Conservation (phyloP, 2,797 vertebrate genomes). For the Sus cebifrons region DNA sequence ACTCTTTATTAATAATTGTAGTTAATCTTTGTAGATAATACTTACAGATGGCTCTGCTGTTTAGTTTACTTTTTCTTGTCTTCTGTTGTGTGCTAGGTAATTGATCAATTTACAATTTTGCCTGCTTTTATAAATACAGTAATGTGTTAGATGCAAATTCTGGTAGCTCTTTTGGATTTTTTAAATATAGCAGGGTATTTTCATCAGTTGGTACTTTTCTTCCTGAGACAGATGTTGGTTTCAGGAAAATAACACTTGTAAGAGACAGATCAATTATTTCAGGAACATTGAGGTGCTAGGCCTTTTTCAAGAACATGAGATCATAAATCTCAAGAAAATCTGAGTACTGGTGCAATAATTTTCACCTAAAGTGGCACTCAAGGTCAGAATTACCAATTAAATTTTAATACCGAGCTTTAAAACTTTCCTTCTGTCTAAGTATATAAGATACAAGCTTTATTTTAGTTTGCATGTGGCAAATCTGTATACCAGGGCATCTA, state of each 20-base stretch:
- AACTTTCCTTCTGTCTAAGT: background rate
- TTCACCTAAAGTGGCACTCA: slow-evolving; percentile 66
- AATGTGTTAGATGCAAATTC: slow-evolving; percentile 55
- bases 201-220: slow-evolving; percentile 75
- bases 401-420: slow-evolving; percentile 76
- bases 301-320: slow-evolving; percentile 81
- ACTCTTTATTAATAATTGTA: background rate
- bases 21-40: slow-evolving; percentile 34
- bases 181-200: slow-evolving; percentile 77
- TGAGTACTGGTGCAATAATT: slow-evolving; percentile 69
- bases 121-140: slow-evolving; percentile 62
- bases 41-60: slow-evolving; percentile 26
- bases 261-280: slow-evolving; percentile 84
- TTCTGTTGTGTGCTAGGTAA: slow-evolving; percentile 42
- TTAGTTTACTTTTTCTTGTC: slow-evolving; percentile 56
- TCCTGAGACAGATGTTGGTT: slow-evolving; percentile 82
- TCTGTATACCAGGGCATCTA: background rate
- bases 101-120: slow-evolving; percentile 36
- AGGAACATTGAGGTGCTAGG: slow-evolving; percentile 69
- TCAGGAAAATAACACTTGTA: slow-evolving; percentile 81
- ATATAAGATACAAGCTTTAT: slow-evolving; percentile 28
- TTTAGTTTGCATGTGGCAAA: background rate
- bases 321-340: slow-evolving; percentile 78
- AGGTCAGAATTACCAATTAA: slow-evolving; percentile 81
- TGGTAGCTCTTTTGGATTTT: slow-evolving; percentile 73